These are phyloP conservation scores for Acomys russatus DNA, from an alignment of 2,797 vertebrate species.

Conservation along the genomic window DNA sequence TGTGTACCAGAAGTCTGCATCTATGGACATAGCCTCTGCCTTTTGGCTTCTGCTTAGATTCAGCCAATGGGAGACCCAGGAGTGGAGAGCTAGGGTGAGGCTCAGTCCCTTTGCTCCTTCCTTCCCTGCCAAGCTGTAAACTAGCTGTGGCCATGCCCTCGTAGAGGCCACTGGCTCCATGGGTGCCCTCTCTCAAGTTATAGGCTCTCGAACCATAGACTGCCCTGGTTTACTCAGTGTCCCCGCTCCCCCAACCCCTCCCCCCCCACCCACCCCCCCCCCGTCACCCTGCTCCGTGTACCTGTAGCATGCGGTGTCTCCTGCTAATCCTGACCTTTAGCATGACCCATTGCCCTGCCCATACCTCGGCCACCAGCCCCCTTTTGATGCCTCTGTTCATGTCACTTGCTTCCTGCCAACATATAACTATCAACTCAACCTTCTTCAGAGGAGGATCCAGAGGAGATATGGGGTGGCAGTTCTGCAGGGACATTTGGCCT, in stretches of 20 bases:
- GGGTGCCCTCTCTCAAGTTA: background rate
- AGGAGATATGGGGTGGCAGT: background rate
- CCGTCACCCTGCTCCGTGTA: background rate
- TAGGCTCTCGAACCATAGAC: background rate
- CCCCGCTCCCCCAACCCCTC: too few relatives aligned
- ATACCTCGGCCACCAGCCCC: background rate
- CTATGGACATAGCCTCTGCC: background rate
- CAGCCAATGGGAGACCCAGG: background rate
- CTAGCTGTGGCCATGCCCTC: background rate
- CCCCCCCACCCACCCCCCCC: too few relatives aligned
- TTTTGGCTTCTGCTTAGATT: constrained; percentile 21
- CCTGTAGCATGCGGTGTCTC: background rate
- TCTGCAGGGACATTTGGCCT: background rate
- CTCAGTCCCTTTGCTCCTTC: background rate
- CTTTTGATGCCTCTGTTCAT: background rate
- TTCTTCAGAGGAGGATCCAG: background rate
- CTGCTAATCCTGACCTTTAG: background rate
- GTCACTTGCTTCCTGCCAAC: constrained; percentile 28
- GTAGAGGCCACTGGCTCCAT: background rate
- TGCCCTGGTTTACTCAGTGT: background rate
- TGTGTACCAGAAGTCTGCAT: background rate
- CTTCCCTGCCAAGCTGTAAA: background rate
- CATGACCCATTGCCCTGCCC: background rate
- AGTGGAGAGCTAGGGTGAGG: background rate
- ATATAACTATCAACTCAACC: background rate